These are phyloP conservation scores for Notodonta ziczac DNA, from an alignment of 2,888 invertebrate genomes.

Conservation along the genomic window DNA sequence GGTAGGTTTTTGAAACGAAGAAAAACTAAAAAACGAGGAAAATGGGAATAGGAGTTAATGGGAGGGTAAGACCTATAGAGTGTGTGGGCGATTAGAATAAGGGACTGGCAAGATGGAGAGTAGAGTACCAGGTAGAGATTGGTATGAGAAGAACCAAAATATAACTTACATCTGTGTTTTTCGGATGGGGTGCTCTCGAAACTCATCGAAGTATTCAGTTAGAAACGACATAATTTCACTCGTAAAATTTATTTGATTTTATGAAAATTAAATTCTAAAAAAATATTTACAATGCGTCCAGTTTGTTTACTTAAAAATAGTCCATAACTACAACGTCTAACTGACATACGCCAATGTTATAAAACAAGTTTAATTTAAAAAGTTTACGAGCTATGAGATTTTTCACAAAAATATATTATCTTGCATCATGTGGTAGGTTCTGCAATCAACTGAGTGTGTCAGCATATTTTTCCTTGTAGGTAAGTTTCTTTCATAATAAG, in stretches of 20 bases:
- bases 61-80: no score
- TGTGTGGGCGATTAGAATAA: no score
- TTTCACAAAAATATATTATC: constrained; percentile 4
- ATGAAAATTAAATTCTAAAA: background rate
- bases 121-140: no score
- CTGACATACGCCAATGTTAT: background rate
- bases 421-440: constrained; percentile 29
- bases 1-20: no score
- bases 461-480: constrained; percentile 48
- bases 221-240: constrained; percentile 67
- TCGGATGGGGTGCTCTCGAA: constrained; percentile 68
- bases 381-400: background rate
- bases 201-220: constrained; percentile 81
- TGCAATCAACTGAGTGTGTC: constrained; percentile 48
- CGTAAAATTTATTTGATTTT: constrained; percentile 24
- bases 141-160: background rate
- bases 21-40: no score
- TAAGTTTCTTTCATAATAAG: constrained; percentile 68
- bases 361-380: constrained; percentile 3
- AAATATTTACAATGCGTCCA: background rate
- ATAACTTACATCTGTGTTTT: constrained; percentile 72
- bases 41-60: no score
- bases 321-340: background rate
- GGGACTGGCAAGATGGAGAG: no score
- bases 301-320: background rate